Conservation (phyloP, 2,797 vertebrate genomes). For the Pseudochirops cupreus region DNA sequence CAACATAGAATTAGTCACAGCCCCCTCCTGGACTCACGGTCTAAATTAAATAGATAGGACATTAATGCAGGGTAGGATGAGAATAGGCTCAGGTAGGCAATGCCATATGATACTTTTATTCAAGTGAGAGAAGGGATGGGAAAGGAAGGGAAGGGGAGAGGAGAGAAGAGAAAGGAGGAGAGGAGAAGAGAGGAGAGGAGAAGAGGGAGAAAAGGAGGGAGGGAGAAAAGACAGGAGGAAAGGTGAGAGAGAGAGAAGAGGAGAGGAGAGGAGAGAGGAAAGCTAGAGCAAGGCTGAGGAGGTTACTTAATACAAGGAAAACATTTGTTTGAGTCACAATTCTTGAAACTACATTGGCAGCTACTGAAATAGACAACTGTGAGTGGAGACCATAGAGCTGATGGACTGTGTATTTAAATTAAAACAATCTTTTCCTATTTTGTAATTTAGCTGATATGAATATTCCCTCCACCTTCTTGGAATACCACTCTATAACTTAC, state of each 20-base stretch:
- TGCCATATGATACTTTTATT: background rate
- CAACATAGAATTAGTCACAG: constrained; percentile 30
- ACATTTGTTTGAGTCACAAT: constrained; percentile 30
- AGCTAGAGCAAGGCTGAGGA: background rate
- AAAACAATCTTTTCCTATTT: background rate
- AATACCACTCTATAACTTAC: background rate
- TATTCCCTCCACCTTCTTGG: background rate
- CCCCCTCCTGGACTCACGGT: constrained; percentile 23
- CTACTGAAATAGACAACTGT: background rate
- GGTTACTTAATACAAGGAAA: constrained; percentile 26
- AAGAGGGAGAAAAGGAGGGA: too few species aligned
- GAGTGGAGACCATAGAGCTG: background rate
- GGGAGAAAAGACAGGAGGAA: rapidly evolving
- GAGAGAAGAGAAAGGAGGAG: rapidly evolving
- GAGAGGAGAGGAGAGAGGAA: background rate
- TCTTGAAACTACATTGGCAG: constrained; percentile 45
- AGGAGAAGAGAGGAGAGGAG: rapidly evolving
- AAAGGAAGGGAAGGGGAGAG: background rate
- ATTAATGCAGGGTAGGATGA: background rate
- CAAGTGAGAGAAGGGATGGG: background rate
- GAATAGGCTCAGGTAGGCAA: background rate
- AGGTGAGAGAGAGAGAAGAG: too few species aligned
- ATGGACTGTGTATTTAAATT: background rate
- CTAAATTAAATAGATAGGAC: constrained; percentile 34
- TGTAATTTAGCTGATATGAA: background rate